These are phyloP conservation scores for Tetranychus urticae DNA, from an alignment of 1,140 invertebrate genomes.

Conservation along the genomic window DNA sequence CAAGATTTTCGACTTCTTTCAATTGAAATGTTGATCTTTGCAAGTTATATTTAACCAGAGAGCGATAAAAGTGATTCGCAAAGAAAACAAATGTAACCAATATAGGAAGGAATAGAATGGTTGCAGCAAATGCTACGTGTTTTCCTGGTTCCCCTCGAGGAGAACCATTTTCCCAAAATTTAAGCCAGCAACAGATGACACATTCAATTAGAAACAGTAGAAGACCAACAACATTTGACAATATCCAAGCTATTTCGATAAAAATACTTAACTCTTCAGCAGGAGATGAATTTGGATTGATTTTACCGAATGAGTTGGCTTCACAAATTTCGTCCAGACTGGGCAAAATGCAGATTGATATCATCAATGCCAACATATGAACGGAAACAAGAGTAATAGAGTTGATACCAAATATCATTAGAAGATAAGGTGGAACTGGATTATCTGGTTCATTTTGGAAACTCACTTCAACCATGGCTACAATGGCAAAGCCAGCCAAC, in stretches of 20 bases:
- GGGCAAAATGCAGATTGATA: constrained; percentile 52
- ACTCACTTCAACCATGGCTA: constrained; percentile 64
- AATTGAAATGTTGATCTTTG: constrained; percentile 58
- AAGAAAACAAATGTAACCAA: constrained; percentile 71
- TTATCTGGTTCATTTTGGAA: constrained; percentile 38
- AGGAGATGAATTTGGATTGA: constrained; percentile 19
- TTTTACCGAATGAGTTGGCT: neutral
- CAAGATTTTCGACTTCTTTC: constrained; percentile 48
- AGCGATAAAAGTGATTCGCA: constrained; percentile 77
- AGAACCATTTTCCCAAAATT: constrained; percentile 8
- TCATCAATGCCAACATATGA: constrained; percentile 94
- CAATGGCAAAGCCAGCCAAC: constrained; percentile 87
- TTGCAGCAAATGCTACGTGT: constrained; percentile 11
- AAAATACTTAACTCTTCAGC: constrained; percentile 32
- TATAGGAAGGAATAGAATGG: constrained; percentile 65
- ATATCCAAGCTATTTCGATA: constrained; percentile 90
- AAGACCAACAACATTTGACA: constrained; percentile 46
- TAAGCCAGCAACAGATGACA: constrained; percentile 67
- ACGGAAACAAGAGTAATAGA: constrained; percentile 88
- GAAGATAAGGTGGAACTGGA: constrained; percentile 45
- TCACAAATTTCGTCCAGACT: constrained; percentile 3
- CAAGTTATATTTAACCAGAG: constrained; percentile 65
- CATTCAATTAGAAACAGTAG: constrained; percentile 81
- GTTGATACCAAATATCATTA: constrained; percentile 78
- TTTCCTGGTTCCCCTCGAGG: neutral